Evolutionary conservation across 2,797 vertebrate genomes (phyloP).

Genomic region (Anolis apletophallus): DNA sequence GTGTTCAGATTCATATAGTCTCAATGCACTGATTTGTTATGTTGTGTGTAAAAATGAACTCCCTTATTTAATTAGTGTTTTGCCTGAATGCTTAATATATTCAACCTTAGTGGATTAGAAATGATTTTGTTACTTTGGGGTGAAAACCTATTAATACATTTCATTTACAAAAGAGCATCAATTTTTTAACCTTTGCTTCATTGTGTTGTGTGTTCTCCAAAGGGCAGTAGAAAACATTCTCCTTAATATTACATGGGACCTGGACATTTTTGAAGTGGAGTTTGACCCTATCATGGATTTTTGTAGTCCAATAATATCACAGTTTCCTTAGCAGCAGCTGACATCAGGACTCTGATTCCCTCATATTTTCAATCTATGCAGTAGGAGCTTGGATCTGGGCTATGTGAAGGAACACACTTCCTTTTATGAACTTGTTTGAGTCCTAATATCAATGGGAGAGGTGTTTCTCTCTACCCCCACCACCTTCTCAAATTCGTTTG

Average conservation of each 20-base stretch:
- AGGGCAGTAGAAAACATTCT: too few relatives aligned
- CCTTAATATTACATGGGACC: too few relatives aligned
- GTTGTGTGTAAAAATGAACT: not conserved
- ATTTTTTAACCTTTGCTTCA: too few relatives aligned
- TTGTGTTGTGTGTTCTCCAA: too few relatives aligned
- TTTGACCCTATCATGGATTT: not conserved
- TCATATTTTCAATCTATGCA: not conserved
- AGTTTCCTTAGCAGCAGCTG: not conserved
- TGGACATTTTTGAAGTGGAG: not conserved
- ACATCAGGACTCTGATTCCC: too few relatives aligned
- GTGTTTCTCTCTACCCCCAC: too few relatives aligned
- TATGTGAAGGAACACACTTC: too few relatives aligned
- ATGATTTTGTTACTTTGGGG: not conserved
- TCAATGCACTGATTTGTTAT: not conserved
- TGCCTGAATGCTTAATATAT: not conserved
- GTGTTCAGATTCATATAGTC: not conserved
- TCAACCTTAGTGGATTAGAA: not conserved
- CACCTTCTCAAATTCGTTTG: too few relatives aligned
- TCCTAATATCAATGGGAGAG: too few relatives aligned
- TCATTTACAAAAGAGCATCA: not conserved
- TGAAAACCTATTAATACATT: not conserved
- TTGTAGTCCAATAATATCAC: not conserved
- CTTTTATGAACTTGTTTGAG: too few relatives aligned
- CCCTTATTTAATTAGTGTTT: not conserved
- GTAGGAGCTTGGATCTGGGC: too few relatives aligned